These are phyloP conservation scores for Belonocnema kinseyi DNA, from an alignment of 1,140 invertebrate genomes.

Conservation along the genomic window DNA sequence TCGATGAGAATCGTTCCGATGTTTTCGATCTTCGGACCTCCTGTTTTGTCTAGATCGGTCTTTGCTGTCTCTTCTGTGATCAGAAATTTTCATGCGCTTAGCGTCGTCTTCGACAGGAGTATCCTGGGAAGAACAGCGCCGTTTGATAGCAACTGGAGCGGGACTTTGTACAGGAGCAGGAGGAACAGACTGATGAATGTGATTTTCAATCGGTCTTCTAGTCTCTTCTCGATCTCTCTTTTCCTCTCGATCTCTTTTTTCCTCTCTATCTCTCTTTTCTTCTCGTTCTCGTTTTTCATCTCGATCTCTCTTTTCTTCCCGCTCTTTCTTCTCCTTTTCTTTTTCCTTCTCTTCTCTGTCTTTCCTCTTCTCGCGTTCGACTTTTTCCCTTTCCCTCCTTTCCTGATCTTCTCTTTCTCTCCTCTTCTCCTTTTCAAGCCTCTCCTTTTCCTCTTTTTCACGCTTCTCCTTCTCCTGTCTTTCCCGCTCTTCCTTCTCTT, in stretches of 20 bases:
- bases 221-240: slow-evolving; percentile 46
- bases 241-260: too few species aligned
- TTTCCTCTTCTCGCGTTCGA: slow-evolving; percentile 53
- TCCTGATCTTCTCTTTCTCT: slow-evolving; percentile 63
- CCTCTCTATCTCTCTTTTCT: slow-evolving; percentile 50
- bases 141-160: slow-evolving; percentile 80
- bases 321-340: slow-evolving; percentile 48
- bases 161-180: slow-evolving; percentile 69
- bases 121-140: slow-evolving; percentile 87
- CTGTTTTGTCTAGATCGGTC: slow-evolving; percentile 77
- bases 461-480: slow-evolving; percentile 59
- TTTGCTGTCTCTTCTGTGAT: slow-evolving; percentile 84
- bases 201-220: slow-evolving; percentile 62
- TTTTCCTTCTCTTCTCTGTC: slow-evolving; percentile 52
- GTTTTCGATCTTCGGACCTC: slow-evolving; percentile 72
- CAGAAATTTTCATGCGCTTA: slow-evolving; percentile 83
- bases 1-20: slow-evolving; percentile 69
- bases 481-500: slow-evolving; percentile 74
- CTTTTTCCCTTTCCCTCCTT: slow-evolving; percentile 58
- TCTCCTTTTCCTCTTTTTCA: slow-evolving; percentile 64
- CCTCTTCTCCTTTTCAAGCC: slow-evolving; percentile 58
- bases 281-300: slow-evolving; percentile 58
- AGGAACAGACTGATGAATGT: slow-evolving; percentile 56
- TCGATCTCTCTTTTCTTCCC: slow-evolving; percentile 56
- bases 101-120: slow-evolving; percentile 80